A percentile compares a stretch with the other conserved stretches of the same genome.
These are phyloP conservation scores for Aricia agestis DNA, from an alignment of 1,140 invertebrate species.

Conservation along the genomic window DNA sequence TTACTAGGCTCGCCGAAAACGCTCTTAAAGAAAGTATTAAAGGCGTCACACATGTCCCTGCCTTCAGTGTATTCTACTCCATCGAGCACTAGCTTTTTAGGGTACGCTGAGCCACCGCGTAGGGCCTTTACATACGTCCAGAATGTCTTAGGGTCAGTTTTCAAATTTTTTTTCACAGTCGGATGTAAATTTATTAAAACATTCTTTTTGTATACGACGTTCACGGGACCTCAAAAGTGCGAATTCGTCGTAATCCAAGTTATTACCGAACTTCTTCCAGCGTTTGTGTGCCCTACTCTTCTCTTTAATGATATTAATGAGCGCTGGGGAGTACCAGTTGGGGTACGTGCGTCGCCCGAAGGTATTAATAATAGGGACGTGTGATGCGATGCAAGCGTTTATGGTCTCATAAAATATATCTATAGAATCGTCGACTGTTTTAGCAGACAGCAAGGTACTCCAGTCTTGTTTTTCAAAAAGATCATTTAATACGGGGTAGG, in stretches of 20 bases:
- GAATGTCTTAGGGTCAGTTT: constrained; percentile 16
- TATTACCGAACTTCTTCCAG: constrained; percentile 23
- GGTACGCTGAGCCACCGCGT: constrained; percentile 4
- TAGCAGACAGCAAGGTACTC: neutral
- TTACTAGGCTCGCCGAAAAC: neutral
- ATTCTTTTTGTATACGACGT: constrained; percentile 16
- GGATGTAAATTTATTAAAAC: constrained; percentile 17
- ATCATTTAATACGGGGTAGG: neutral
- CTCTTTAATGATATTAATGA: constrained; percentile 23
- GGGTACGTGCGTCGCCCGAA: neutral
- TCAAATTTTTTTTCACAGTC: constrained; percentile 20
- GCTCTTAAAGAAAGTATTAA: neutral
- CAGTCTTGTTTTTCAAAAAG: constrained; percentile 9
- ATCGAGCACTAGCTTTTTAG: neutral
- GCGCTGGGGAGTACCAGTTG: constrained; percentile 7
- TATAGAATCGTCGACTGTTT: neutral
- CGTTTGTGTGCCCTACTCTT: constrained; percentile 13
- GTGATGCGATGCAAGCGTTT: neutral
- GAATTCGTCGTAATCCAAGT: constrained; percentile 19
- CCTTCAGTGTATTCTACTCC: neutral
- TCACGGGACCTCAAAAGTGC: neutral
- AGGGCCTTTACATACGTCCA: constrained; percentile 12
- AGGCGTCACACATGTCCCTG: neutral
- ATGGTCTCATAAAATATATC: constrained; percentile 7
- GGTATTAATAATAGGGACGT: neutral